These are phyloP conservation scores for Hemicrepidius hirtus DNA, from an alignment of 2,888 invertebrate species.

Conservation along the genomic window DNA sequence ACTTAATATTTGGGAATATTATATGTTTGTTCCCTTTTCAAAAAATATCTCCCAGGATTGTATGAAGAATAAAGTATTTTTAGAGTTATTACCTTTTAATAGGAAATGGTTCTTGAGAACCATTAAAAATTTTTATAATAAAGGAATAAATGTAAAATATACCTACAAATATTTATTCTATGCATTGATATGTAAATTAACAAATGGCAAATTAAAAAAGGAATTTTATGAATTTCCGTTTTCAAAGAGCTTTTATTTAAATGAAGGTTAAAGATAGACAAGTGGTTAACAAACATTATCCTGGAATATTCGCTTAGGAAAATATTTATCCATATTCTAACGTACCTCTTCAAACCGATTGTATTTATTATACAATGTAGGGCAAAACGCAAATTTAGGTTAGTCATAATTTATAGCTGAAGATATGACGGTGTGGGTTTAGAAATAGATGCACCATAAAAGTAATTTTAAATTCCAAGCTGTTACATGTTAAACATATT, in stretches of 20 bases:
- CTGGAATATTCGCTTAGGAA: neutral
- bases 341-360: too few relatives aligned
- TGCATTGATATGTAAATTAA: neutral
- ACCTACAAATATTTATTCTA: neutral
- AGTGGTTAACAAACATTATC: neutral
- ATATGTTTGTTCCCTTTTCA: too few relatives aligned
- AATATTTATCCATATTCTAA: too few relatives aligned
- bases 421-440: too few relatives aligned
- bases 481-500: too few relatives aligned
- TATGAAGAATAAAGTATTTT: neutral
- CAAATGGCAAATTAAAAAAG: neutral
- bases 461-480: too few relatives aligned
- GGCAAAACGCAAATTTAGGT: too few relatives aligned
- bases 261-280: neutral
- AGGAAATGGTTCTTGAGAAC: neutral
- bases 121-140: neutral
- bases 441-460: too few relatives aligned
- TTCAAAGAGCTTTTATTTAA: constrained; percentile 10
- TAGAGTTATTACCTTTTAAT: neutral
- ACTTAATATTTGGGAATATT: too few relatives aligned
- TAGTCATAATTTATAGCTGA: too few relatives aligned
- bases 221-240: constrained; percentile 46
- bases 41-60: too few relatives aligned
- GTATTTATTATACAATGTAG: too few relatives aligned
- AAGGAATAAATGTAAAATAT: neutral